Evolutionary conservation across 2,888 invertebrate genomes (phyloP).

Genomic region (Clanis bilineata): DNA sequence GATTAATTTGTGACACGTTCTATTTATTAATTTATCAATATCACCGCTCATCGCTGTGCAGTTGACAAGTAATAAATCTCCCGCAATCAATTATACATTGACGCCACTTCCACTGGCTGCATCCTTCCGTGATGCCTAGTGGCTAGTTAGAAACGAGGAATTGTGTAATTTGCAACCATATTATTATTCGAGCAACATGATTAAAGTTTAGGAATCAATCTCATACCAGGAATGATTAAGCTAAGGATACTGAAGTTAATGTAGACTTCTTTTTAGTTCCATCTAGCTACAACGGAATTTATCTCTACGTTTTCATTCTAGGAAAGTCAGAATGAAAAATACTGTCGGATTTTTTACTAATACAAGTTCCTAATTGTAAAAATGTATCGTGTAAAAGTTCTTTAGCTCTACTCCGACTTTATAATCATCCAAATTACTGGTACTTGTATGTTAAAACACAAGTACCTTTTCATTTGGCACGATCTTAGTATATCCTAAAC

Average conservation of each 20-base stretch:
- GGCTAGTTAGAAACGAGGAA: not conserved
- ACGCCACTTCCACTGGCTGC: constrained; percentile 3
- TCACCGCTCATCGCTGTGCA: constrained; percentile 5
- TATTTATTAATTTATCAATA: constrained; percentile 8
- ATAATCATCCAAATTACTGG: too few species aligned
- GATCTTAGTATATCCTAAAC: too few species aligned
- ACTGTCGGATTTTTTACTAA: too few species aligned
- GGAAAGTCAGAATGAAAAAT: too few species aligned
- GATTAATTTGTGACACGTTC: constrained; percentile 2
- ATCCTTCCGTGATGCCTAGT: constrained; percentile 1
- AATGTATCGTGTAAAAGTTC: too few species aligned
- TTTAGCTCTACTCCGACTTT: too few species aligned
- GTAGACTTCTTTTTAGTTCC: not conserved
- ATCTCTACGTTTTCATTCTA: too few species aligned
- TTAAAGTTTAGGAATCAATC: not conserved
- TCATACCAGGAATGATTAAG: not conserved
- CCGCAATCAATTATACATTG: constrained; percentile 9
- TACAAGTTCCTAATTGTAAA: too few species aligned
- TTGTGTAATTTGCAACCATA: not conserved
- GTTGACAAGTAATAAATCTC: constrained; percentile 9
- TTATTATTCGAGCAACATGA: not conserved
- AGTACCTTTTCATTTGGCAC: too few species aligned
- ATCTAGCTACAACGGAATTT: too few species aligned
- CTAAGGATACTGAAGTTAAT: not conserved
- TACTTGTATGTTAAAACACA: too few species aligned